A percentile compares a stretch with the other conserved stretches of the same genome.
Conservation (phyloP, 2,888 invertebrate species). For the Andrena marginata region DNA sequence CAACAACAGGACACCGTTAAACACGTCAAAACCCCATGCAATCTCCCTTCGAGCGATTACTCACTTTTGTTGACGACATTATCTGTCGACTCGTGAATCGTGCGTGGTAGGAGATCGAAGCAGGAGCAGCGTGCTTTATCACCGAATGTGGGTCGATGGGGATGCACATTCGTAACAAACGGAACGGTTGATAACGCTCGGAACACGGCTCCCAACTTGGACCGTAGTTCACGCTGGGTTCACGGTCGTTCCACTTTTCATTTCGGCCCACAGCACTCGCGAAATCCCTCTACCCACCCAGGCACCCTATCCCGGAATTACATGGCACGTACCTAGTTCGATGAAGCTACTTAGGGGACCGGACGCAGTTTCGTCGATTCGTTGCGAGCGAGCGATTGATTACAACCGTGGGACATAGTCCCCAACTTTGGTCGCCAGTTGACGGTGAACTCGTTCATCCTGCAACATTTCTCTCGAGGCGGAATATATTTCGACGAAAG, state of each 20-base stretch:
- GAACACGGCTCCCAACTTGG: constrained; percentile 9
- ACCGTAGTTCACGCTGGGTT: neutral
- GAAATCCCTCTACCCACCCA: neutral
- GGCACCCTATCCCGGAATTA: neutral
- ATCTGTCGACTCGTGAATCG: neutral
- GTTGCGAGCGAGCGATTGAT: constrained; percentile 47
- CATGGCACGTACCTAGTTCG: constrained; percentile 4
- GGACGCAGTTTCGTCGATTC: neutral
- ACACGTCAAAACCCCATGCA: neutral
- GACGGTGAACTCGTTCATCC: constrained; percentile 63
- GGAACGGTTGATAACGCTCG: constrained; percentile 54
- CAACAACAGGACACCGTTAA: neutral
- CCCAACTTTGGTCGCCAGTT: constrained; percentile 73
- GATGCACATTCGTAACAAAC: constrained; percentile 60
- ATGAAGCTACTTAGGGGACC: constrained; percentile 6
- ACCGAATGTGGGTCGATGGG: constrained; percentile 43
- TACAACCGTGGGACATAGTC: constrained; percentile 39
- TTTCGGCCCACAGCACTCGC: neutral
- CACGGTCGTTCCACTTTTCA: constrained; percentile 3
- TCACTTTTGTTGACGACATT: neutral
- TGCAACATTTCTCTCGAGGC: constrained; percentile 41
- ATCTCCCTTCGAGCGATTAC: neutral
- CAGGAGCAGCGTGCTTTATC: constrained; percentile 36
- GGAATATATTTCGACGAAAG: constrained; percentile 1
- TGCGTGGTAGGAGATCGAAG: neutral